These are phyloP conservation scores for Rhynchophorus ferrugineus DNA, from an alignment of 1,140 invertebrate species.

Conservation along the genomic window DNA sequence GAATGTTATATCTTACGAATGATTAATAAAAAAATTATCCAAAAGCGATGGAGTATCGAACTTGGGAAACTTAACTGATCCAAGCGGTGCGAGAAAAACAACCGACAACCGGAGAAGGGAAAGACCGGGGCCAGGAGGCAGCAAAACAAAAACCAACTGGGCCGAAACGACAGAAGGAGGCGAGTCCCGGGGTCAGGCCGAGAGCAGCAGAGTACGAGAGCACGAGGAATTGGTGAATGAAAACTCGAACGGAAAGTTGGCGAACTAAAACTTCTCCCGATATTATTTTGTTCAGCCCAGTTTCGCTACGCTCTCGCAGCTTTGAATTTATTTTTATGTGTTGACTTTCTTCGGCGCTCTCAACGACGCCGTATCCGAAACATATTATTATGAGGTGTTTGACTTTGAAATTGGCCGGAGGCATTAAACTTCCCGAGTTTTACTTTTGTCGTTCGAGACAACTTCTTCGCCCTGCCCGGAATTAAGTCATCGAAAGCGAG, in stretches of 20 bases:
- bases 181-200: too few relatives aligned
- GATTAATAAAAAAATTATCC: too few relatives aligned
- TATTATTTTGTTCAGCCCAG: slow-evolving; percentile 24
- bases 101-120: too few relatives aligned
- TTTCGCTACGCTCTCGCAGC: slow-evolving; percentile 8
- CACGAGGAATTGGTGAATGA: slow-evolving; percentile 19
- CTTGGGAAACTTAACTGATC: too few relatives aligned
- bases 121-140: too few relatives aligned
- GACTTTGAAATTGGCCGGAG: slow-evolving; percentile 7
- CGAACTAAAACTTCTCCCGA: slow-evolving; percentile 17
- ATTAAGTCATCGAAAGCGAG: too few relatives aligned
- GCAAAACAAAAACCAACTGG: not conserved
- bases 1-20: too few relatives aligned
- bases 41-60: too few relatives aligned
- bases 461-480: not conserved
- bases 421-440: not conserved
- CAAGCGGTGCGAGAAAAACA: too few relatives aligned
- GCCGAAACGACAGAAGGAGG: not conserved
- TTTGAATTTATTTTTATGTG: slow-evolving; percentile 19
- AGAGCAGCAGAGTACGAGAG: too few relatives aligned
- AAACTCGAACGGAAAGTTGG: slow-evolving; percentile 20
- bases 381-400: slow-evolving; percentile 11
- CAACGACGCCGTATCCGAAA: not conserved
- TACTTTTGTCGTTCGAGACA: not conserved
- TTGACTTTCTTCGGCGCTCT: slow-evolving; percentile 16